A percentile compares a stretch with the other conserved stretches of the same genome.
Conservation (phyloP, 2,113 vertebrate genomes). For the Anhinga anhinga region DNA sequence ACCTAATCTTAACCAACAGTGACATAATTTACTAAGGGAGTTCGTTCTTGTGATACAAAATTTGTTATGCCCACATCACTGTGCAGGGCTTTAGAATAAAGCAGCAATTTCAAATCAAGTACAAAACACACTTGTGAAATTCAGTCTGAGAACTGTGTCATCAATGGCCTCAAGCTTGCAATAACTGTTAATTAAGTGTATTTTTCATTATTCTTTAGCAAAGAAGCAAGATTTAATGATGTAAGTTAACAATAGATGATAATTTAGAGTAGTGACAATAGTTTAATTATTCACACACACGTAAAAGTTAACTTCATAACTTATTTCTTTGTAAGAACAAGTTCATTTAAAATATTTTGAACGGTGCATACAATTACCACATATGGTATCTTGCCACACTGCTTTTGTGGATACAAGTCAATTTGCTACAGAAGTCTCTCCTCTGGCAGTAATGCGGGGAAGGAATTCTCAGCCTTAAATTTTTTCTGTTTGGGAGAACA, state of each 20-base stretch:
- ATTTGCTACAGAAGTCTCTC: slow-evolving; percentile 48
- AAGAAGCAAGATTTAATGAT: slow-evolving; percentile 82
- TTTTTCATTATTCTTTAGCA: slow-evolving; percentile 83
- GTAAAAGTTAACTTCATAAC: slow-evolving; percentile 82
- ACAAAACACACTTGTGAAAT: slow-evolving; percentile 77
- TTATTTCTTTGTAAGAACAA: slow-evolving; percentile 78
- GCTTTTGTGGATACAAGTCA: slow-evolving; percentile 67
- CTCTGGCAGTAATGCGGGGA: neutral
- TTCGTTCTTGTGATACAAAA: slow-evolving; percentile 36
- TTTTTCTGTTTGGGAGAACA: neutral
- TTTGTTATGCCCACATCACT: slow-evolving; percentile 23
- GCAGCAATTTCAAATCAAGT: slow-evolving; percentile 56
- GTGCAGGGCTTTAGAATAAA: slow-evolving; percentile 46
- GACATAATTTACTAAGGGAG: slow-evolving; percentile 48
- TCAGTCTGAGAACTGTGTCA: slow-evolving; percentile 75
- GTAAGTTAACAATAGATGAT: slow-evolving; percentile 83
- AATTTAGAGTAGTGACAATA: slow-evolving; percentile 83
- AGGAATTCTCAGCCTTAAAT: neutral
- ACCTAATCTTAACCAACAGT: slow-evolving; percentile 77
- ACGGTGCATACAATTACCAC: slow-evolving; percentile 68
- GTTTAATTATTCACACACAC: slow-evolving; percentile 82
- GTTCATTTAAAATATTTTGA: slow-evolving; percentile 82
- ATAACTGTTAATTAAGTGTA: slow-evolving; percentile 83
- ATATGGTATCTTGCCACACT: slow-evolving; percentile 46
- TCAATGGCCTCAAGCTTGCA: slow-evolving; percentile 78